These are phyloP conservation scores for Eutrigla gurnardus DNA, from an alignment of 2,797 vertebrate genomes.

Conservation along the genomic window DNA sequence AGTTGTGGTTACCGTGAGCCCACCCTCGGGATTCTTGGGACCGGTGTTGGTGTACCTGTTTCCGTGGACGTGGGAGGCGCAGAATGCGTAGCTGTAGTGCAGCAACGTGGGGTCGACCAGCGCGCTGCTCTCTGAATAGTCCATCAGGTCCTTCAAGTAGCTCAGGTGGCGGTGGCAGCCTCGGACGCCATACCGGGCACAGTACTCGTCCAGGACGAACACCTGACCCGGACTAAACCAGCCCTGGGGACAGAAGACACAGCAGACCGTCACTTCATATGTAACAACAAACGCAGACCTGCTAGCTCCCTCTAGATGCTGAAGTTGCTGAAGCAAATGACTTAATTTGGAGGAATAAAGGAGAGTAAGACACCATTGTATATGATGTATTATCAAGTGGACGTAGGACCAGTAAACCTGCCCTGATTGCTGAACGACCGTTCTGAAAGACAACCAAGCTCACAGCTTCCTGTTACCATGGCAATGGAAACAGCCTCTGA, in stretches of 20 bases:
- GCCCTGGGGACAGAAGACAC: constrained; percentile 81
- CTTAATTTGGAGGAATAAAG: no score
- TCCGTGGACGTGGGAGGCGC: constrained; percentile 96
- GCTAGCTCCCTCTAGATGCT: background rate
- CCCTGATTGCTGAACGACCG: background rate
- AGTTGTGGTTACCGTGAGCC: background rate
- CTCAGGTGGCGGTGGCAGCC: constrained; percentile 97
- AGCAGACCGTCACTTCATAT: background rate
- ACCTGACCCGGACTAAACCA: constrained; percentile 99
- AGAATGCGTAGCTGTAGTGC: constrained; percentile 99
- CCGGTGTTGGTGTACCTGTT: constrained; percentile 88
- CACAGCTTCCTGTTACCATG: constrained; percentile 18
- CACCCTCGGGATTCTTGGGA: background rate
- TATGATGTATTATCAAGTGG: no score
- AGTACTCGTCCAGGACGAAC: constrained; percentile 97
- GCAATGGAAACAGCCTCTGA: background rate
- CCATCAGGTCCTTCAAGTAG: constrained; percentile 94
- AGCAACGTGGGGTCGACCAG: constrained; percentile 97
- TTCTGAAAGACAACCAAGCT: background rate
- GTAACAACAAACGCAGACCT: background rate
- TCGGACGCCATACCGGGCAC: constrained; percentile 93
- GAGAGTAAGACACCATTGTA: no score
- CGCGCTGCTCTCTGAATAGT: constrained; percentile 90
- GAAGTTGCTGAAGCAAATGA: no score
- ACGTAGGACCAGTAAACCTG: background rate